Base-by-base conservation (phyloP, 2,888 invertebrate genomes). In the Cryptus armator region DNA sequence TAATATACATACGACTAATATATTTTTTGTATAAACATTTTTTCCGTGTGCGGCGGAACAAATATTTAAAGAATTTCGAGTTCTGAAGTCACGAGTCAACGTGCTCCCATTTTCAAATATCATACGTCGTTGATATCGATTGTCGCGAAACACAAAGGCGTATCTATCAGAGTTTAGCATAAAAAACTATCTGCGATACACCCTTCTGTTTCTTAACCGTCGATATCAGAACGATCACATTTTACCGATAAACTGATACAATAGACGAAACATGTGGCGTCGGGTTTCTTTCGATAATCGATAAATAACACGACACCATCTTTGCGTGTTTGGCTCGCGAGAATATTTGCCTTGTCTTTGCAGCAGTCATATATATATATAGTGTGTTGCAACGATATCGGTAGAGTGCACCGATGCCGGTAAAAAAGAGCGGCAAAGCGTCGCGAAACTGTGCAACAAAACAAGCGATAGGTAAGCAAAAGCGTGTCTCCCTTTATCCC, bases 251-350 rank as follows among this genome's bases (percentile, higher is more conserved):
- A 24, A 12, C 48, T 32, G 48, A 51, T 24, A 78, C 29, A 44
- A 44, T 37, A 10, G 3, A 66, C 6, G 12, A 71, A 79, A 59
- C 29, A 79, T 43, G 79, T 71, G 37, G 32, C 6, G 14, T 70
- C 24, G 70, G 1, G 46, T n/a, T 44, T 19, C 37, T 37, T n/a
- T 24, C 68, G 62, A 70, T 32, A 70, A 71, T 62, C 64, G 59
- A 71, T 79, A 43, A 71, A 71, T 51, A 78, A 44, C 46, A 62
- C 12, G 12, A 71, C 32, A 37, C 4, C 46, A 70, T 29, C 14
- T 12, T 62, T 19, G 62, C 51, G 62, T 19, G 68, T 46, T 19
- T 10, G 10, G n/a, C 74, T 74, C 29, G 74, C 32, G 64, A 19
- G n/a, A 12, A 48, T 46, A 75, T 48, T 75, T 75, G 46, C 19